Evolutionary conservation across 2,888 invertebrate genomes (phyloP), one percentile per base, ranked within the genome.

Genomic region (Laothoe populi): DNA sequence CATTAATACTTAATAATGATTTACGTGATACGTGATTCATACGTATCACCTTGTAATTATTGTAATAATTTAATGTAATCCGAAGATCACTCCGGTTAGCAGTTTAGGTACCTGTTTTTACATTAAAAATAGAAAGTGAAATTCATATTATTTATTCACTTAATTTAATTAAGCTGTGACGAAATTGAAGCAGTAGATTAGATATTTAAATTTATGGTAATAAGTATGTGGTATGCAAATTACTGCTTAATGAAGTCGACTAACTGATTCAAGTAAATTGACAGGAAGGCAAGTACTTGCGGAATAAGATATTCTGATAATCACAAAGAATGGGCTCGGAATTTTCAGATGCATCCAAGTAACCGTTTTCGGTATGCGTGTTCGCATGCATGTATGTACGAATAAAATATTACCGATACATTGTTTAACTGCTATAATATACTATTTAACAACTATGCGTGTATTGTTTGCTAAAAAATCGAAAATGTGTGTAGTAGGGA

Each of bases 171-270:
- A 48, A 65, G 60, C 63, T 62, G 67, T 70, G 67, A 70, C 63
- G 66, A 57, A 61, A 61, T 65, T 67, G 40, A 63, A 64, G 61
- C 67, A 70, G 68, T 63, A 69, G 8, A 53, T 59, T 48, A 66
- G 64, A 64, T 68, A 73, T 72, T 72, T 57, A 66, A 68, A 72
- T 69, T 68, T 63, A 69, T 70, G 66, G 21, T 61, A 59, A 63
- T 24, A 35, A 44, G 53, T 44, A 19, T 40, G 61, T 35, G 16
- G 19, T 61, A 49, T 42, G 42, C 49, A 26, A 61, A 45, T 59
- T 19, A 16, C 26, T 31, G 45, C 59, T 45, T 26, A 59, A 59
- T 59, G 35, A 19, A 44, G 44, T 24, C 2, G 23, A 24, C 26
- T 45, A 45, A 26, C 48, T 64, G 59, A 16, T 63, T 58, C 24